Base-by-base conservation (phyloP, 2,113 vertebrate genomes). In the Caranx melampygus region DNA sequence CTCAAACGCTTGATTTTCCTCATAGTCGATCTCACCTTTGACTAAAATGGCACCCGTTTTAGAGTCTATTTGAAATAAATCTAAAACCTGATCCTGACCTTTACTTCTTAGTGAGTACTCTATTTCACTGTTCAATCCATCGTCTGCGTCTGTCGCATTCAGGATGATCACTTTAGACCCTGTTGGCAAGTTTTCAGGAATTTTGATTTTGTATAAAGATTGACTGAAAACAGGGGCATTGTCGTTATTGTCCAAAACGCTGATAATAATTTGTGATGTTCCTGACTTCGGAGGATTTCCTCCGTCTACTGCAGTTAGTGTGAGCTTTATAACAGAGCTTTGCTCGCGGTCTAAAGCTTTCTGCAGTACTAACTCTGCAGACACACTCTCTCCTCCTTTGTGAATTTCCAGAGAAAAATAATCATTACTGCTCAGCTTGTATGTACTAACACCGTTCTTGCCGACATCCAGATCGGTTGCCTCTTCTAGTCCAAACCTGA, bases 1-100 rank as follows among this genome's bases (percentile, higher is more conserved):
- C 76, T 95, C 92, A 73, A 93, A 95, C 0, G 66, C 87, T 34
- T 66, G 89, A 2, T 68, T 80, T 59, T 89, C 83, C 12, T 92
- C 91, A 40, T 79, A 86, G 34, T 86, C 59, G 1, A 85, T 11
- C 0, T 74, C 2, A 0, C 88, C 88, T 26, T 0, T 85, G 0
- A 95, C 1, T 13, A 20, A 74, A 37, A 96, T 93, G 60, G 87
- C 87, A 3, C 95, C 95, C 0, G 40, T 91, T 0, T 0, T 20
- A 0, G 66, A 3, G 4, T 89, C 57, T 13, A 92, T 85, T 16
- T 55, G 0, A 81, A 95, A 95, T 1, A 86, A 0, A 42, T 88
- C 45, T 3, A 79, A 42, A 4, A 83, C 9, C 0, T n/a, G 47
- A 20, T 82, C 80, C 21, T 89, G 82, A 0, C 86, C 91, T 69